These are phyloP conservation scores for Corbicula japonica DNA, from an alignment of 2,888 invertebrate genomes.

Conservation along the genomic window DNA sequence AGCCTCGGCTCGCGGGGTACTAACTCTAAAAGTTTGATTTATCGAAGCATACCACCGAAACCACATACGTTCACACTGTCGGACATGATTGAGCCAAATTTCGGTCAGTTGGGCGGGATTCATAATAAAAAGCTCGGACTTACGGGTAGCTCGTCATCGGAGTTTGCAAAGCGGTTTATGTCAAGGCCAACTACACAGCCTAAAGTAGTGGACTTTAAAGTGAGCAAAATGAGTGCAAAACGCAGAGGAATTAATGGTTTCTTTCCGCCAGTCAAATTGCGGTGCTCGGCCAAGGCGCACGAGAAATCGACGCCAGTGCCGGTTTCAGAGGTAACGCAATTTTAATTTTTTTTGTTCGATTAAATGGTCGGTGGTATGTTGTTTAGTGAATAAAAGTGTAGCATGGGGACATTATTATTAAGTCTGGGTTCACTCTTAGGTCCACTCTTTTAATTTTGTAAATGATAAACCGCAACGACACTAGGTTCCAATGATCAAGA, in stretches of 20 bases:
- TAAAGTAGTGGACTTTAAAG: conserved; percentile 76
- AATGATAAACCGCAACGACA: no score
- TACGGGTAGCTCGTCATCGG: conserved; percentile 73
- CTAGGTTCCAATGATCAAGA: no score
- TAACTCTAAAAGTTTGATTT: conserved; percentile 57
- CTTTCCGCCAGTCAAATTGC: conserved; percentile 75
- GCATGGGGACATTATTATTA: no score
- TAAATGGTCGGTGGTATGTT: no score
- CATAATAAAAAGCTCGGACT: conserved; percentile 67
- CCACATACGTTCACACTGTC: conserved; percentile 72
- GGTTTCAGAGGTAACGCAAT: conserved; percentile 32
- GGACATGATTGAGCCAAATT: conserved; percentile 65
- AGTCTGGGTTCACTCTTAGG: no score
- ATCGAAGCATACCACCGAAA: conserved; percentile 75
- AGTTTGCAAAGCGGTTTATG: conserved; percentile 76
- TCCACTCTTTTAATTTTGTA: no score
- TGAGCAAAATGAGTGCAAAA: conserved; percentile 57
- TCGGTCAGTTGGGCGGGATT: conserved; percentile 45
- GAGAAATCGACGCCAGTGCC: conserved; percentile 5
- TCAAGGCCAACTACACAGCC: conserved; percentile 76
- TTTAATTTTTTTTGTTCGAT: no score
- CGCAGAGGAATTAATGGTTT: conserved; percentile 74
- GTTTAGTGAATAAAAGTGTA: no score
- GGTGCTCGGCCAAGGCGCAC: conserved; percentile 56
- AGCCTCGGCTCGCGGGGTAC: conserved; percentile 11